Conservation (phyloP, 1,140 invertebrate genomes). For the Drosophila teissieri region DNA sequence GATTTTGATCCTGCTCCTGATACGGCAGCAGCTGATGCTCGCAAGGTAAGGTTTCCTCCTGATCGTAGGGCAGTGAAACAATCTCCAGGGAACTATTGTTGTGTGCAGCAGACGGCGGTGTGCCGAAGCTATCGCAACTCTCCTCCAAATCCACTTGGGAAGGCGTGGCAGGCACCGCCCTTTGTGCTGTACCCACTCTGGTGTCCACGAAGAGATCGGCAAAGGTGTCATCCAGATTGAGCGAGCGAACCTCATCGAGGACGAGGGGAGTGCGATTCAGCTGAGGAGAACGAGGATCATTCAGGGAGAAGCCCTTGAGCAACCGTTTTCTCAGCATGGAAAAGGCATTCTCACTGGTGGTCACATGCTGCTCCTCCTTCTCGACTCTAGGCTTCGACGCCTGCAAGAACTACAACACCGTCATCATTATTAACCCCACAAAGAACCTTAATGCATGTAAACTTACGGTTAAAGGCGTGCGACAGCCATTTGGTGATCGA, state of each 20-base stretch:
- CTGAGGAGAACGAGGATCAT: conserved; percentile 85
- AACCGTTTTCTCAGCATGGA: conserved; percentile 63
- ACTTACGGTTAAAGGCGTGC: conserved; percentile 73
- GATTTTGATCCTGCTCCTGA: conserved; percentile 3
- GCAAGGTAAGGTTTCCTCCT: conserved; percentile 70
- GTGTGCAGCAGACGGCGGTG: conserved; percentile 7
- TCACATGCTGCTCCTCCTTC: not conserved
- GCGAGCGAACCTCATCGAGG: conserved; percentile 77
- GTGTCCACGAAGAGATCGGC: conserved; percentile 78
- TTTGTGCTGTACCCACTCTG: conserved; percentile 33
- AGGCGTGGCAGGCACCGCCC: not conserved
- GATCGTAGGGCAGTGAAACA: conserved; percentile 56
- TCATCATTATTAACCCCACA: not conserved
- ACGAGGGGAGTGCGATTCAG: conserved; percentile 85
- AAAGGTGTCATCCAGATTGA: conserved; percentile 80
- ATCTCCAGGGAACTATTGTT: conserved; percentile 70
- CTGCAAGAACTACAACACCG: conserved; percentile 37
- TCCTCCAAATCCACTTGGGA: not conserved
- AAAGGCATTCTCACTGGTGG: conserved; percentile 51
- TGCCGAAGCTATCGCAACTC: conserved; percentile 36
- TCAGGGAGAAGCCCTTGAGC: conserved; percentile 70
- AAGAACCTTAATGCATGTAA: not conserved
- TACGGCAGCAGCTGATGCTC: conserved; percentile 29
- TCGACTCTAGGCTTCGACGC: not conserved
- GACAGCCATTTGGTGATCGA: conserved; percentile 71